Base-by-base conservation (phyloP, 2,797 vertebrate species). In the Galago senegalensis region DNA sequence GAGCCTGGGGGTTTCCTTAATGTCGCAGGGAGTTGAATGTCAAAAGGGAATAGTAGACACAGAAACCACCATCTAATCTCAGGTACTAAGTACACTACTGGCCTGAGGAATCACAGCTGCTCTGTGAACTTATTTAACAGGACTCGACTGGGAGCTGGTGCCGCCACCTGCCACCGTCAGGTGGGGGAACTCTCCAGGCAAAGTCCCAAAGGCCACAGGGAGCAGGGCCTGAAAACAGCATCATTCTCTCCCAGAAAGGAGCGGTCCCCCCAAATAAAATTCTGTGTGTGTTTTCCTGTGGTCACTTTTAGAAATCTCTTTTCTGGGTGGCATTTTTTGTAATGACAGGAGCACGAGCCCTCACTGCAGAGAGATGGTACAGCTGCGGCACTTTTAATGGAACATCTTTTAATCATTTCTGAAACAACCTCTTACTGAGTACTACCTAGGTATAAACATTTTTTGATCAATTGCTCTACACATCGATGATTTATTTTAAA, bases 241-340 rank as follows among this genome's bases (percentile, higher is more conserved):
- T 94, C 67, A 61, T 72, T 86, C 43, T 81, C 75, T 95, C 92
- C 61, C 29, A 88, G 58, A 93, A 94, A 85, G 31, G 7, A 85
- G 17, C 3, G 34, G 17, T 27, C 3, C 31, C 31, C 16, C 80
- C 12, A 75, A 91, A 88, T 27, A 81, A 91, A 72, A 58, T 76
- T 34, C 10, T 79, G 77, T 34, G 88, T 31, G 13, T 34, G 49
- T 80, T 94, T 96, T 83, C 86, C 34, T 80, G 10, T 89, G 46
- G 21, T 58, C 4, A 75, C 31, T 84, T 95, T 77, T 40, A 87
- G 65, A 90, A 34, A 29, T 7, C 46, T 63, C 5, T 86, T 83
- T 94, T 75, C 69, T 53, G 11, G 53, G 56, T 61, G 1, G 21
- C 86, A 10, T 82, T 88, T 93, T 87, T 65, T 90, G 17, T 80